Base-by-base conservation (phyloP, 2,797 vertebrate genomes). In the Aphelocoma californica region DNA sequence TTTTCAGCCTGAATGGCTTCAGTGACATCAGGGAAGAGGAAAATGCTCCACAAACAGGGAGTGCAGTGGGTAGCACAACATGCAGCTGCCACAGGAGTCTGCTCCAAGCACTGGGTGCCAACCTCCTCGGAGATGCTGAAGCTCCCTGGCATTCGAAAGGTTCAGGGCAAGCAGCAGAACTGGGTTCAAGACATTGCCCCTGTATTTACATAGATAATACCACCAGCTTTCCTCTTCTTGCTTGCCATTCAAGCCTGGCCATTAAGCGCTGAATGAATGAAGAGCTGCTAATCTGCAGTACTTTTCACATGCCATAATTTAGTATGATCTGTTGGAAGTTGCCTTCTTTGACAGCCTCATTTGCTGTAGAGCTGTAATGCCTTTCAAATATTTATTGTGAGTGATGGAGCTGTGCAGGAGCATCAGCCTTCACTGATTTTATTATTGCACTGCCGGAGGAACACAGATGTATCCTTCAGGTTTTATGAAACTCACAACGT, bases 341-440 rank as follows among this genome's bases (percentile, higher is more conserved):
- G 67, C 69, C 90, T 67, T 77, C 86, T 85, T 74, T 85, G 93
- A 82, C 74, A 87, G 80, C 38, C 74, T 93, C 75, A 65, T 95
- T 94, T 89, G 60, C 67, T 48, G 64, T 12, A 20, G 75, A 88
- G 67, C 54, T 3, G 1, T 69, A 82, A 82, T 42, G 61, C 72
- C 83, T 96, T 82, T 94, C 78, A 85, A 79, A 67, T 92, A 88
- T 80, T 89, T 93, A 88, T 90, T 90, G 79, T 67, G 88, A 96
- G 66, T 12, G 7, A 93, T 64, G 81, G 36, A 89, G 36, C 71
- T 3, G 0, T 1, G 0, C 62, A 60, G 54, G 7, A 78, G 18
- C 53, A 60, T 58, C 53, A 67, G 69, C 94, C 61, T 69, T 81
- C 38, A 32, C 79, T 47, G 62, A 73, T 91, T 84, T 85, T 75